phyloP scores from a whole-genome alignment of 2,113 vertebrate genomes.

The Myotis davidii region DNA sequence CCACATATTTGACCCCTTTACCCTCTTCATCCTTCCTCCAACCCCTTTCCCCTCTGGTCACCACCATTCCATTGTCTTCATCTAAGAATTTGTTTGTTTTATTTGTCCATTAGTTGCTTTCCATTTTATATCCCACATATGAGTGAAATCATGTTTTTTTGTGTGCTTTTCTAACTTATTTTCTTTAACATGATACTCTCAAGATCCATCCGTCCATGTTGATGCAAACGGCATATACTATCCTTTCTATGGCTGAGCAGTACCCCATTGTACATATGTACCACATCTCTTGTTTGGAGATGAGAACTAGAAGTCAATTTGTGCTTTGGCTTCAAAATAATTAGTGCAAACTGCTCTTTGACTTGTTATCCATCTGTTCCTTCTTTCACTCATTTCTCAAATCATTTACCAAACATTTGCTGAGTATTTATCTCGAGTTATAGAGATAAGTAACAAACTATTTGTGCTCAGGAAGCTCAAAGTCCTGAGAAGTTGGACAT shows the following conservation, averaged over 20 bases:
- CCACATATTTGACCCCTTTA: background rate
- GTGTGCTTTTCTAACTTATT: background rate
- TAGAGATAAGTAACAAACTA: background rate
- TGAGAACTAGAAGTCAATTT: background rate
- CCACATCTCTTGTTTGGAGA: background rate
- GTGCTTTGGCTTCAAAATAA: background rate
- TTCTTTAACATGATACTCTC: background rate
- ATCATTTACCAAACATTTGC: background rate
- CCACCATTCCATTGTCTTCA: background rate
- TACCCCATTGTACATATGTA: background rate
- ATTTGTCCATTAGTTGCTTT: background rate
- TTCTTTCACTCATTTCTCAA: slow-evolving; percentile 10
- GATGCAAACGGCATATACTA: background rate
- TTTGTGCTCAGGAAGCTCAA: slow-evolving; percentile 15
- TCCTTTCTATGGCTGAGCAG: background rate
- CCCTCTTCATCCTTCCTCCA: background rate
- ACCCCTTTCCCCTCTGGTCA: too few relatives aligned
- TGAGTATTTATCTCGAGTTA: background rate
- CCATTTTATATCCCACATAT: background rate
- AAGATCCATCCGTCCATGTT: background rate
- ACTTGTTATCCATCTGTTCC: background rate
- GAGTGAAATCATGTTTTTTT: background rate
- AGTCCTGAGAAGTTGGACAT: background rate
- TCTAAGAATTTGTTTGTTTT: background rate
- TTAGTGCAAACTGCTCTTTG: background rate